Base-by-base conservation (phyloP, 2,797 vertebrate species). In the Rhadinocentrus ornatus region DNA sequence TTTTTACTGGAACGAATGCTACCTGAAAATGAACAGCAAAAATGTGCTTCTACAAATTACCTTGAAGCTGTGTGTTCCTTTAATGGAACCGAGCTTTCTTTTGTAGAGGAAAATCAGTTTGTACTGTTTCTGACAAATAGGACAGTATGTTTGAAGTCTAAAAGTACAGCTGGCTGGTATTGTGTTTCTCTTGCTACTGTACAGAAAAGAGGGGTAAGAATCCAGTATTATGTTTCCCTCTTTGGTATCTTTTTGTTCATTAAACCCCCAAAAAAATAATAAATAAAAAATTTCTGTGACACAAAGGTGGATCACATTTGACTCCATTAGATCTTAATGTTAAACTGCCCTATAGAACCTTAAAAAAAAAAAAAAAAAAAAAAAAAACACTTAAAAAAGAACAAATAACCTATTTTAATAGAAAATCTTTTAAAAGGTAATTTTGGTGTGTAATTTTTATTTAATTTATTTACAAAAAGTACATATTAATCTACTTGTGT, bases 121-220 rank as follows among this genome's bases (percentile, higher is more conserved):
- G 35, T 58, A 52, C 39, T 57, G 68, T 73, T 83, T 82, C 80
- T 75, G 68, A 15, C 59, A 75, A 73, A 73, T 69, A 71, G 16
- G 16, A 62, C 65, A 32, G 31, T 32, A 32, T 32, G 31, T 32
- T 32, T 32, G 8, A 32, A 32, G 31, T 32, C 31, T 32, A 32
- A 32, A 1, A 1, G 31, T 32, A 32, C 8, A 32, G 31, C 31
- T 32, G 31, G 31, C 31, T 32, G 8, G 31, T 32, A 32, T 32
- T 32, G 31, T 32, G 31, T 32, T 32, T 32, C 31, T 7, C 8
- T 32, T 32, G 31, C 31, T 32, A 32, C 11, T 73, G 68, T 65
- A 44, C 52, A 78, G 66, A 67, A 29, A 72, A 60, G 39, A 53
- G 16, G 63, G 44, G n/a, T 70, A 44, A 65, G 18, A 62, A 39